Conservation (phyloP, 2,888 invertebrate species). For the Drosophila atripex region DNA sequence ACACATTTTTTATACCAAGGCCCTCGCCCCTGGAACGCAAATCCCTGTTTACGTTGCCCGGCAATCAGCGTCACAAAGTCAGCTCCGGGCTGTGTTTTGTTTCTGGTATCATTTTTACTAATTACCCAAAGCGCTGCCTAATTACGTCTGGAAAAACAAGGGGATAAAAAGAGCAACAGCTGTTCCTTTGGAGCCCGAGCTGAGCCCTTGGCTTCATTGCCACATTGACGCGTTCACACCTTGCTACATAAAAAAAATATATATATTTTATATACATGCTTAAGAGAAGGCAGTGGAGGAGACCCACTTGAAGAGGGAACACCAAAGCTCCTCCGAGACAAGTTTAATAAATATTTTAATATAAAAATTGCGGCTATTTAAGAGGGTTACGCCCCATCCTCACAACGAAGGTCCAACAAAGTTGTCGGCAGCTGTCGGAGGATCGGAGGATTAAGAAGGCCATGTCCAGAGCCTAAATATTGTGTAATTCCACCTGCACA, state of each 20-base stretch:
- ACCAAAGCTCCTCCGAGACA: conserved; percentile 11
- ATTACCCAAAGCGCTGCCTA: conserved; percentile 57
- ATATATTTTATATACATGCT: not conserved
- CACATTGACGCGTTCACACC: conserved; percentile 80
- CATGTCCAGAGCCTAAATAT: conserved; percentile 39
- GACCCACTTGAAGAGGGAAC: not conserved
- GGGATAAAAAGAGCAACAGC: conserved; percentile 32
- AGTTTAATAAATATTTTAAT: conserved; percentile 52
- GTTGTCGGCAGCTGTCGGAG: conserved; percentile 32
- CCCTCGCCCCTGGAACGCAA: conserved; percentile 1
- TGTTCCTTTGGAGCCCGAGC: conserved; percentile 20
- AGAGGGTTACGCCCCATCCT: conserved; percentile 60
- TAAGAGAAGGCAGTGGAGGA: not conserved
- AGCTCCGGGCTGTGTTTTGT: conserved; percentile 16
- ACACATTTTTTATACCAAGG: conserved; percentile 8
- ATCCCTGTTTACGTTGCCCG: not conserved
- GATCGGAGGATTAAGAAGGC: conserved; percentile 53
- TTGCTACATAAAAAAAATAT: conserved; percentile 35
- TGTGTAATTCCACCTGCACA: conserved; percentile 66
- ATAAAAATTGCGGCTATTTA: conserved; percentile 71
- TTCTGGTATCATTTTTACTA: conserved; percentile 60
- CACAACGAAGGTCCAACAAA: conserved; percentile 22
- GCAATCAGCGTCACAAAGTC: conserved; percentile 18
- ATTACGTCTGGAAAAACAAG: conserved; percentile 37
- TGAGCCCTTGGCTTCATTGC: conserved; percentile 59